Conservation (phyloP, 2,113 vertebrate species). For the Siniperca knerii region DNA sequence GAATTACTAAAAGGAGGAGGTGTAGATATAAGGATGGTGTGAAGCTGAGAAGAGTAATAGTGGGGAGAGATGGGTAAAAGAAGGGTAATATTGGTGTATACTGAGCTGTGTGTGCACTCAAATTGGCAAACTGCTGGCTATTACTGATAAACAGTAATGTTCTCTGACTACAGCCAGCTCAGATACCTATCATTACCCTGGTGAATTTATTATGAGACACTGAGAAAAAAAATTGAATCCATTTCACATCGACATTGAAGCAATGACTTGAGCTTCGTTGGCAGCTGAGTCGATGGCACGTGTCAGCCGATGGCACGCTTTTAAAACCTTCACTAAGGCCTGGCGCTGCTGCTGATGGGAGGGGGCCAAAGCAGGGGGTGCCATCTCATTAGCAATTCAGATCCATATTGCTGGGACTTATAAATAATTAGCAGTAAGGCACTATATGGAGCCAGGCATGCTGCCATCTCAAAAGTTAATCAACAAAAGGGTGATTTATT, state of each 20-base stretch:
- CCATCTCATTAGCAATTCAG: slow-evolving; percentile 68
- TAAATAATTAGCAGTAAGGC: slow-evolving; percentile 66
- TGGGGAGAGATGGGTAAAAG: slow-evolving; percentile 21
- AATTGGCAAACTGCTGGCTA: slow-evolving; percentile 48
- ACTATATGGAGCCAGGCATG: slow-evolving; percentile 36
- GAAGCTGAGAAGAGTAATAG: slow-evolving; percentile 37
- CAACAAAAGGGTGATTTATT: slow-evolving; percentile 35
- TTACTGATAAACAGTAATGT: slow-evolving; percentile 60
- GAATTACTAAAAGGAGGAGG: slow-evolving; percentile 20
- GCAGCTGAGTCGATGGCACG: slow-evolving; percentile 66
- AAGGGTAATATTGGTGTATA: slow-evolving; percentile 33
- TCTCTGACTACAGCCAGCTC: slow-evolving; percentile 51
- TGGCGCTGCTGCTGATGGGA: slow-evolving; percentile 2
- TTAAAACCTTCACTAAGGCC: slow-evolving; percentile 20
- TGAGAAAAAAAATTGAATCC: slow-evolving; percentile 16
- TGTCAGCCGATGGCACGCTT: slow-evolving; percentile 52
- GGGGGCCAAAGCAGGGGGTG: slow-evolving; percentile 26
- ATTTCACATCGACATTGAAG: slow-evolving; percentile 62
- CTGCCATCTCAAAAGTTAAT: slow-evolving; percentile 44
- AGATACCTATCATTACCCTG: slow-evolving; percentile 58
- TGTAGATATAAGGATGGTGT: slow-evolving; percentile 6
- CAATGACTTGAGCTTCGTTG: slow-evolving; percentile 54
- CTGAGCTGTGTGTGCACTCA: slow-evolving; percentile 33
- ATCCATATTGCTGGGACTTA: slow-evolving; percentile 64
- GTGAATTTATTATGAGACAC: slow-evolving; percentile 64